Percentiles rank a stretch among this genome's conserved stretches.
Evolutionary conservation across 1,140 invertebrate species (phyloP).

Genomic region (Scaptomyza hsui): DNA sequence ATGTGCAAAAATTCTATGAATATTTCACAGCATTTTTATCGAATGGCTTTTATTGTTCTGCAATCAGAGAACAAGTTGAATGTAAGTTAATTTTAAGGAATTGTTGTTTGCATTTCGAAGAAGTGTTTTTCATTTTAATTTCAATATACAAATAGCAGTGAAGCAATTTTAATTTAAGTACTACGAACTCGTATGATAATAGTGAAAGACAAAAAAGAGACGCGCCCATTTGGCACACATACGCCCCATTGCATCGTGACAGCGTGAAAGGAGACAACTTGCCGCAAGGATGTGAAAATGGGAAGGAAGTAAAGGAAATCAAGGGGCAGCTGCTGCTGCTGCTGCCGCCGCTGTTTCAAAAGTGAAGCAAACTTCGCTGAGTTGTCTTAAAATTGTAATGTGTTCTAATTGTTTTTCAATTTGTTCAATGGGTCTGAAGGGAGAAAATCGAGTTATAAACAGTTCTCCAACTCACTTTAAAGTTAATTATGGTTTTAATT

Average conservation of each 20-base stretch:
- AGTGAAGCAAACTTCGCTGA: slow-evolving; percentile 34
- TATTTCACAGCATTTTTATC: background rate
- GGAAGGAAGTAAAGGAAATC: background rate
- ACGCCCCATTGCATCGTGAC: background rate
- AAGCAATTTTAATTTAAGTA: slow-evolving; percentile 22
- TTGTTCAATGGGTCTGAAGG: slow-evolving; percentile 25
- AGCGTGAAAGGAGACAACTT: slow-evolving; percentile 6
- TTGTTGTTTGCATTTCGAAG: background rate
- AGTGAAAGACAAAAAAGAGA: slow-evolving; percentile 4
- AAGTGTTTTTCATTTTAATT: slow-evolving; percentile 44
- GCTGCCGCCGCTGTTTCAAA: background rate
- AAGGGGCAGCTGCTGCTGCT: slow-evolving; percentile 26
- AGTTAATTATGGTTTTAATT: slow-evolving; percentile 58
- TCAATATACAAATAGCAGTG: slow-evolving; percentile 28
- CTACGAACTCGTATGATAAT: slow-evolving; percentile 7
- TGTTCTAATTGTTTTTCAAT: slow-evolving; percentile 68
- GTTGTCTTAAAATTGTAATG: slow-evolving; percentile 18
- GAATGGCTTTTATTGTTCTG: background rate
- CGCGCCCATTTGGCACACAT: slow-evolving; percentile 1
- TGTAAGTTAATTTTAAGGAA: background rate
- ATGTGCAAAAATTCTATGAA: background rate
- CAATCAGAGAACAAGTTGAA: background rate
- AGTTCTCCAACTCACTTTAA: slow-evolving; percentile 25
- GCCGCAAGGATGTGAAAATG: slow-evolving; percentile 2
- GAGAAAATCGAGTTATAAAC: slow-evolving; percentile 49